Conservation (phyloP, 2,797 vertebrate genomes). For the Smutsia gigantea region DNA sequence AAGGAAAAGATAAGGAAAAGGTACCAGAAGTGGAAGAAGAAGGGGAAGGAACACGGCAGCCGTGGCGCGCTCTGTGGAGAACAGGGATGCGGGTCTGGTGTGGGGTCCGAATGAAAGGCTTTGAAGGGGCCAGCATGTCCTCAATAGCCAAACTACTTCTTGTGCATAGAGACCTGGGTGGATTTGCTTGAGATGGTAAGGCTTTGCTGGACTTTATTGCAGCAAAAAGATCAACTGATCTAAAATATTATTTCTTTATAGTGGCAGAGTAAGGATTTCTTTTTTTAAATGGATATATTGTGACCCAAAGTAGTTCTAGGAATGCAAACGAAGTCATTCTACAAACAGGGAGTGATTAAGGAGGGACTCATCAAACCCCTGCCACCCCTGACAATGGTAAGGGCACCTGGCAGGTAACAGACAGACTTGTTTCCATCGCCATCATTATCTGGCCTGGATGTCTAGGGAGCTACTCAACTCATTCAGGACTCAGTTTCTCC, state of each 20-base stretch:
- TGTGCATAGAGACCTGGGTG: background rate
- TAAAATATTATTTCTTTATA: background rate
- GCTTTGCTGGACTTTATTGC: constrained; percentile 46
- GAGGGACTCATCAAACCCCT: background rate
- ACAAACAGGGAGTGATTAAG: background rate
- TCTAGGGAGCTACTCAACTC: background rate
- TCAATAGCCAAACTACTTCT: background rate
- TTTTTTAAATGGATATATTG: background rate
- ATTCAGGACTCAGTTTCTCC: background rate
- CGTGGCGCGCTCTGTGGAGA: constrained; percentile 96
- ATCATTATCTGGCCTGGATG: background rate
- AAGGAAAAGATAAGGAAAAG: constrained; percentile 79
- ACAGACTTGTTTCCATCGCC: background rate
- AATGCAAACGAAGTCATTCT: constrained; percentile 10
- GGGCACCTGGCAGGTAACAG: background rate
- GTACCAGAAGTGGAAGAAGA: constrained; percentile 84
- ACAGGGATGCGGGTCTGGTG: constrained; percentile 94
- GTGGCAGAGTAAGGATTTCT: background rate
- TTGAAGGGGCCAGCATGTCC: background rate
- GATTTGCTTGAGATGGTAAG: fast-evolving
- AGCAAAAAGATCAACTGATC: constrained; percentile 3
- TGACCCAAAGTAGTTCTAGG: constrained; percentile 14
- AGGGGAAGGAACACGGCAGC: constrained; percentile 94
- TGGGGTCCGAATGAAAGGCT: constrained; percentile 88
- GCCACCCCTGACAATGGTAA: background rate